Evolutionary conservation across 2,888 invertebrate genomes (phyloP).

Genomic region (Trichacis sp.): DNA sequence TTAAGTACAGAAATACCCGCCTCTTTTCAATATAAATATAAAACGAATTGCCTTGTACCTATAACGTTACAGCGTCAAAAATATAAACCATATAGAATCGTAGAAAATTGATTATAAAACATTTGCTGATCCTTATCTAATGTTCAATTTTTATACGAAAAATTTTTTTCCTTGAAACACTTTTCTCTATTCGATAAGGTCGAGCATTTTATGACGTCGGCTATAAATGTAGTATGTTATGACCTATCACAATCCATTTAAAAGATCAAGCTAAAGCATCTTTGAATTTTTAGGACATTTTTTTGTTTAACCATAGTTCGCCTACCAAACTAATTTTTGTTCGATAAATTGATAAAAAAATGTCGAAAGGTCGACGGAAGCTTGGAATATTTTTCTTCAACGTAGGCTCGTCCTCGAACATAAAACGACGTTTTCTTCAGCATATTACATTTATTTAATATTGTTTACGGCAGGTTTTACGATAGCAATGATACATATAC

Average conservation of each 20-base stretch:
- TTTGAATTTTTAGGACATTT: constrained; percentile 4
- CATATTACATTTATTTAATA: constrained; percentile 69
- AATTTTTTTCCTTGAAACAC: no score
- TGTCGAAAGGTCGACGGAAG: no score
- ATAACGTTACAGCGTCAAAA: no score
- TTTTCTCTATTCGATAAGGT: constrained; percentile 44
- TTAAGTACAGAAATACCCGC: constrained; percentile 21
- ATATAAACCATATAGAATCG: no score
- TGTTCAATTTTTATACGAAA: no score
- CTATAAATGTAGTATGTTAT: constrained; percentile 36
- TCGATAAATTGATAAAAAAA: background rate
- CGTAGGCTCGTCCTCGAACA: no score
- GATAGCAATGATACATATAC: constrained; percentile 67
- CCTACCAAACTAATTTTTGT: background rate
- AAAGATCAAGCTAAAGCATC: constrained; percentile 6
- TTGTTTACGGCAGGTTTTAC: constrained; percentile 68
- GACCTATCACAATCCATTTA: constrained; percentile 13
- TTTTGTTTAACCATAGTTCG: background rate
- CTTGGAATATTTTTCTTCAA: no score
- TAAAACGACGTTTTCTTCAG: constrained; percentile 63
- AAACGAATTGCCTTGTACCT: background rate
- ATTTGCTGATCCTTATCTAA: no score
- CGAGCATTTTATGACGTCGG: constrained; percentile 41
- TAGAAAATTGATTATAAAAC: no score
- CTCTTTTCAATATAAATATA: constrained; percentile 2